phyloP scores from a whole-genome alignment of 2,113 vertebrate genomes.

The Carassius gibelio region DNA sequence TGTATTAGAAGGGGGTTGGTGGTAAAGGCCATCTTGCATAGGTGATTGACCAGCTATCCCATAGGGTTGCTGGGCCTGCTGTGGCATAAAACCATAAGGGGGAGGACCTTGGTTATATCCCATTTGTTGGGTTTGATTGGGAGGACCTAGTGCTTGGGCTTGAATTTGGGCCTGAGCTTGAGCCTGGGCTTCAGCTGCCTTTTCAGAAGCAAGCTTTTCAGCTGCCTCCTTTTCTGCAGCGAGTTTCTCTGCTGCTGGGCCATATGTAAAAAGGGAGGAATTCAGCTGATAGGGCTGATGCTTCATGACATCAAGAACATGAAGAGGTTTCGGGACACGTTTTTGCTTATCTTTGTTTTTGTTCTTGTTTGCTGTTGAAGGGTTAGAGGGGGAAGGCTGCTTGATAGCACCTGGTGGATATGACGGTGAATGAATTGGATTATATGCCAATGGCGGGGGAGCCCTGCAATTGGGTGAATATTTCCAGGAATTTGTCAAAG shows the following conservation, averaged over 20 bases:
- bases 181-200: slow-evolving; percentile 48
- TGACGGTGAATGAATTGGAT: slow-evolving; percentile 90
- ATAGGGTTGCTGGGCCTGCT: slow-evolving; percentile 76
- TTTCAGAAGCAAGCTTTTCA: slow-evolving; percentile 60
- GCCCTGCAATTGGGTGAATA: slow-evolving; percentile 93
- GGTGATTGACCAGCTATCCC: slow-evolving; percentile 72
- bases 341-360: slow-evolving; percentile 80
- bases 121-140: slow-evolving; percentile 69
- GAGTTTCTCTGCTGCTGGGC: slow-evolving; percentile 78
- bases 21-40: slow-evolving; percentile 73
- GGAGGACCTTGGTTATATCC: slow-evolving; percentile 68
- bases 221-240: slow-evolving; percentile 57
- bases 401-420: slow-evolving; percentile 89
- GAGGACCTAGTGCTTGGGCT: slow-evolving; percentile 52
- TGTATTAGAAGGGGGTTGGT: slow-evolving; percentile 65
- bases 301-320: slow-evolving; percentile 94
- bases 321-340: slow-evolving; percentile 87
- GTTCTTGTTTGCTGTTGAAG: slow-evolving; percentile 72
- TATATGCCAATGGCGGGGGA: slow-evolving; percentile 89
- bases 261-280: slow-evolving; percentile 91
- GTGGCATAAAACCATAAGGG: slow-evolving; percentile 70
- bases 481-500: slow-evolving; percentile 91
- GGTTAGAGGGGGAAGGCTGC: slow-evolving; percentile 71
- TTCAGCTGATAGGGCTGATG: slow-evolving; percentile 94
- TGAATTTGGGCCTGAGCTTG: slow-evolving; percentile 63